Percentiles rank a stretch among this genome's conserved stretches.
Evolutionary conservation across 1,140 invertebrate species (phyloP).

Genomic region (Aethina tumida): DNA sequence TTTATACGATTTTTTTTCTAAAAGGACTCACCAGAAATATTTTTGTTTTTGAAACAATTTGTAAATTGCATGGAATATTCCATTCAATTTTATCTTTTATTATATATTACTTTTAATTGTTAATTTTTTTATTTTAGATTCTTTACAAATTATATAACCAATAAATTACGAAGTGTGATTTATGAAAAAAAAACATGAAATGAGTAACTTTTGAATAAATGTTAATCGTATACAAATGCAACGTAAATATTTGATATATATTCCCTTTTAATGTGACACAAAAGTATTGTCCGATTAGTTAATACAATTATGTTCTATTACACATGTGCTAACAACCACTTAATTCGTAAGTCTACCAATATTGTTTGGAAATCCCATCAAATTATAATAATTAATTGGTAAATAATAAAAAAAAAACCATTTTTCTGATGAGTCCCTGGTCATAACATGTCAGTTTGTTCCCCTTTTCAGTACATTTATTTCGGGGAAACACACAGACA

Average conservation of each 20-base stretch:
- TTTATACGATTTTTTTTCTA: conserved; percentile 6
- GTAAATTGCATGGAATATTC: neutral
- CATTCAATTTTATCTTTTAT: neutral
- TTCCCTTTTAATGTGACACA: too few relatives aligned
- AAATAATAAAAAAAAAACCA: neutral
- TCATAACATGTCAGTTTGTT: too few relatives aligned
- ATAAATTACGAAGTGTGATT: too few relatives aligned
- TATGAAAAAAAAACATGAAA: too few relatives aligned
- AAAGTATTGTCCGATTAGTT: too few relatives aligned
- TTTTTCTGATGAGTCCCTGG: conserved; percentile 1
- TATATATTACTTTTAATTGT: neutral
- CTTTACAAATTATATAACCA: too few relatives aligned
- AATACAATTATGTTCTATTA: too few relatives aligned
- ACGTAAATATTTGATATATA: too few relatives aligned
- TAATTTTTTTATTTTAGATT: neutral
- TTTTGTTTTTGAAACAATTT: neutral
- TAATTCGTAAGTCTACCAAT: neutral
- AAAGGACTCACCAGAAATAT: conserved; percentile 8
- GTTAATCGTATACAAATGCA: too few relatives aligned
- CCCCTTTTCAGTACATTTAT: neutral
- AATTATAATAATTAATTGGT: neutral
- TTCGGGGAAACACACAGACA: neutral
- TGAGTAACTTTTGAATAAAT: too few relatives aligned
- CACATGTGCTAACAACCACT: too few relatives aligned
- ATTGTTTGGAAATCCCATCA: neutral